Evolutionary conservation across 1,140 invertebrate genomes (phyloP).

Genomic region (Acarapis woodi): DNA sequence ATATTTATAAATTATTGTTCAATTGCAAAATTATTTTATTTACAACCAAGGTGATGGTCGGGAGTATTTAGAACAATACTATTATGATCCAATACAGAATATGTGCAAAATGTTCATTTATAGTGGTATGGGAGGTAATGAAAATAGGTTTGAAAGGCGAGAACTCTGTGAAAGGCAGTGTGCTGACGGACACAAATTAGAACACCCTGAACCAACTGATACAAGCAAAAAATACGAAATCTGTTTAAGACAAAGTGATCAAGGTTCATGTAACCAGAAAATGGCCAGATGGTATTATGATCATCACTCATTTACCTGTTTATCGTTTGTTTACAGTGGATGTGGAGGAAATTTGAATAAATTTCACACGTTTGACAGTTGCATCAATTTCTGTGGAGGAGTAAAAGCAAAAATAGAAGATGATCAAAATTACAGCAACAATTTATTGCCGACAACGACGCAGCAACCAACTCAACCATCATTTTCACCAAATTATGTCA

Average conservation of each 20-base stretch:
- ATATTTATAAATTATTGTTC: too few relatives aligned
- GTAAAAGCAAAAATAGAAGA: background rate
- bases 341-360: conserved; percentile 62
- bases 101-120: too few relatives aligned
- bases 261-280: conserved; percentile 34
- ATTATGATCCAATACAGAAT: too few relatives aligned
- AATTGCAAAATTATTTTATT: too few relatives aligned
- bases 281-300: conserved; percentile 36
- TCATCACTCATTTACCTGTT: conserved; percentile 36
- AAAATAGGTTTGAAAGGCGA: conserved; percentile 43
- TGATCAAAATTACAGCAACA: background rate
- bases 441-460: background rate
- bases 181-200: conserved; percentile 28
- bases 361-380: conserved; percentile 25
- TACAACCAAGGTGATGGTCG: too few relatives aligned
- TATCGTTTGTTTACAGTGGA: conserved; percentile 46
- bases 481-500: background rate
- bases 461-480: background rate
- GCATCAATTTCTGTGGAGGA: background rate
- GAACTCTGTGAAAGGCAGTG: conserved; percentile 29
- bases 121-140: conserved; percentile 54
- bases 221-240: conserved; percentile 14
- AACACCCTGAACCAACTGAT: background rate
- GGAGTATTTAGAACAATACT: too few relatives aligned
- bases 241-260: conserved; percentile 30